These are phyloP conservation scores for Nomada ferruginata DNA, from an alignment of 2,888 invertebrate species.

Conservation along the genomic window DNA sequence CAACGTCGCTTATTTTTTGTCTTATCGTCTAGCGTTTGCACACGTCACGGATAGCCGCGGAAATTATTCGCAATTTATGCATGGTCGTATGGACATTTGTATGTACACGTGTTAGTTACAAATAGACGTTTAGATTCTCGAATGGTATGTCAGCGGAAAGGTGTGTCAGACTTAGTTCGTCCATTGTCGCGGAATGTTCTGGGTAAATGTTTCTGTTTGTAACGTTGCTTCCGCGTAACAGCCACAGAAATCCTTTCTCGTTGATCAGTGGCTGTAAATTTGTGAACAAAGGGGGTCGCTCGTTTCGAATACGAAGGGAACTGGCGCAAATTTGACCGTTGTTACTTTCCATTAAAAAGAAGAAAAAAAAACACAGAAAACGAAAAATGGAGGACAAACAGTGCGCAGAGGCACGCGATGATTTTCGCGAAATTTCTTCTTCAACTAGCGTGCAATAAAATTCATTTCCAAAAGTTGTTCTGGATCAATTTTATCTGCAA, in stretches of 20 bases:
- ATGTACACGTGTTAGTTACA: not conserved
- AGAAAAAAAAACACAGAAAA: not conserved
- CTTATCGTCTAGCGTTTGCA: conserved; percentile 18
- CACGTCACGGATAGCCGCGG: not conserved
- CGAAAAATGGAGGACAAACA: not conserved
- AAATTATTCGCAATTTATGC: conserved; percentile 20
- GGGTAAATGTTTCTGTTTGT: conserved; percentile 20
- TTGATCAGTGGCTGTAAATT: conserved; percentile 46
- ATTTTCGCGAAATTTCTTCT: not conserved
- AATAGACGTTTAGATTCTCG: conserved; percentile 8
- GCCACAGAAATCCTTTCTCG: conserved; percentile 27
- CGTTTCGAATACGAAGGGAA: conserved; percentile 11
- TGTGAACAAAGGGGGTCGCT: conserved; percentile 28
- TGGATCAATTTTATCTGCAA: not conserved
- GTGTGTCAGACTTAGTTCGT: conserved; percentile 21
- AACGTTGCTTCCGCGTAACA: conserved; percentile 4
- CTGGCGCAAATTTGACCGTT: conserved; percentile 18
- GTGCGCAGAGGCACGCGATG: not conserved
- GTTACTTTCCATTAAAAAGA: conserved; percentile 2
- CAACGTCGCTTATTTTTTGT: conserved; percentile 12
- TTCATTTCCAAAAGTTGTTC: not conserved
- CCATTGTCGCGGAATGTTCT: conserved; percentile 2
- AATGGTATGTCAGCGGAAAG: conserved; percentile 23
- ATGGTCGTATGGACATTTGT: conserved; percentile 24
- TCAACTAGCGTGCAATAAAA: not conserved